A percentile compares a stretch with the other conserved stretches of the same genome.
These are phyloP conservation scores for Terebella lapidaria DNA, from an alignment of 2,888 invertebrate genomes.

Conservation along the genomic window DNA sequence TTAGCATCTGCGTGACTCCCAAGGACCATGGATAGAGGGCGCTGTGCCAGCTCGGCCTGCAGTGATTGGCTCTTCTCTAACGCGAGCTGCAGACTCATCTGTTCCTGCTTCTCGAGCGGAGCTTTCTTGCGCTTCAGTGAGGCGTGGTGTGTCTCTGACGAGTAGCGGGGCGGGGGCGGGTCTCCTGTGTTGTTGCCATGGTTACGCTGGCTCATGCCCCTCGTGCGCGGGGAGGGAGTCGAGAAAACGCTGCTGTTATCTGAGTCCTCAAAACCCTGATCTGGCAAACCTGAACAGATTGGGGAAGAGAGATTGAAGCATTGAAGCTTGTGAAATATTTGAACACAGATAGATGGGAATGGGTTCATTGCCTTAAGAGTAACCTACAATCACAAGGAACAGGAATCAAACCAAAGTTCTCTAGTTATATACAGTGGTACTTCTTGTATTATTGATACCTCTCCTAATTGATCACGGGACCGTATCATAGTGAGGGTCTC, in stretches of 20 bases:
- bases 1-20: constrained; percentile 48
- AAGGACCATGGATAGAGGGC: constrained; percentile 52
- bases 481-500: too few relatives aligned
- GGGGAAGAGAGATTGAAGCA: too few relatives aligned
- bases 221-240: constrained; percentile 30
- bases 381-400: too few relatives aligned
- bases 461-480: too few relatives aligned
- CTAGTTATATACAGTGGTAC: too few relatives aligned
- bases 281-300: constrained; percentile 22
- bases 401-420: too few relatives aligned
- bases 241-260: constrained; percentile 44
- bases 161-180: constrained; percentile 23
- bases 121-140: constrained; percentile 56
- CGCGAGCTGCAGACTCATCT: constrained; percentile 44
- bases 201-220: constrained; percentile 20
- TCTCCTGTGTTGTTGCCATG: constrained; percentile 9
- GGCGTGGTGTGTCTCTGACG: constrained; percentile 56
- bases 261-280: constrained; percentile 41
- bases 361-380: too few relatives aligned
- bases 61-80: constrained; percentile 53
- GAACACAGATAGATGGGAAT: too few relatives aligned
- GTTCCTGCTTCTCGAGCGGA: constrained; percentile 13
- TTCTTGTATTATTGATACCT: too few relatives aligned
- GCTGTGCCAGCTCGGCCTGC: constrained; percentile 51
- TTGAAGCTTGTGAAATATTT: too few relatives aligned